Base-by-base conservation (phyloP, 2,888 invertebrate species). In the Acanthopleura granulata region DNA sequence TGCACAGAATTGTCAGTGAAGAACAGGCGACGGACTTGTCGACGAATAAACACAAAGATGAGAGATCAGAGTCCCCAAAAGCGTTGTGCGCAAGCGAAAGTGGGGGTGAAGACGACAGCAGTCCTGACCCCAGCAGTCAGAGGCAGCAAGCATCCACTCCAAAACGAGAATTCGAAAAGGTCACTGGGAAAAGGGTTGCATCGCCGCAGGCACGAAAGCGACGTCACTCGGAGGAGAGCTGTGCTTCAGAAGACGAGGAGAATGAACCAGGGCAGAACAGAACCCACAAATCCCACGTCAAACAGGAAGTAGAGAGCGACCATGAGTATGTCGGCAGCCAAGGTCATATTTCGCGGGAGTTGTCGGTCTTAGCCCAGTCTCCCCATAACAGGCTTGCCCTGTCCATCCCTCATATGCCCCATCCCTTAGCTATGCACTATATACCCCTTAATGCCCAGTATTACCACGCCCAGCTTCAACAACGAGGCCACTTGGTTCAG, bases 351-450 rank as follows among this genome's bases (percentile, higher is more conserved):
- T 15, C 22, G 18, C 66, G 29, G 1, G 66, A 66, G 6, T 27
- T 66, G 25, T 66, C 66, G 1, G 29, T 66, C 16, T 14, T 66
- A 27, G 25, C 66, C 14, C 66, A 22, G 29, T 22, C 66, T 3
- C 25, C 66, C 29, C 66, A 66, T 25, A 66, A 66, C 29, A 18
- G 66, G 3, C 66, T 66, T 6, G 66, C 85, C 1, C 80, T 87
- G 69, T 86, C 86, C 79, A 85, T 86, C 76, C 86, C 87, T 27
- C 86, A 86, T 78, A 82, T 86, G 62, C 84, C 86, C 30, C 87
- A 85, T 50, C 85, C 85, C 29, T 76, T 87, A 72, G 85, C 86
- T 77, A 86, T 87, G 84, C 85, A 85, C 77, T 86, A 87, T 76
- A 84, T 83, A 76, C 86, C 85, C 66, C 78, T 87, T 77, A 86